Evolutionary conservation across 92 coral and sea anemone genomes (phyloP).

Genomic region (Pocillopora meandrina): DNA sequence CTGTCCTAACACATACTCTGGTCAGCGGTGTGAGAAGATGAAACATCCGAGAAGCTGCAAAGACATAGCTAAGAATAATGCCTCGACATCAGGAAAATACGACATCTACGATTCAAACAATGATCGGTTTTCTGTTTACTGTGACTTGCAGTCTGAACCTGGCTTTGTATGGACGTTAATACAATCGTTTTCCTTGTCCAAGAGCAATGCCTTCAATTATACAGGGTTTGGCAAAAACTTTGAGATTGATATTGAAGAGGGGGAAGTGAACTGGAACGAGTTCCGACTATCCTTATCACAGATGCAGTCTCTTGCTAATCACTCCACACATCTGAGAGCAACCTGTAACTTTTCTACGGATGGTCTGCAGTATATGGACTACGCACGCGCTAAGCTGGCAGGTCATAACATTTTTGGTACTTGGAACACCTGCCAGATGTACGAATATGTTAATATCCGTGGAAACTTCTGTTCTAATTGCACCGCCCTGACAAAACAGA

Average conservation of each 20-base stretch:
- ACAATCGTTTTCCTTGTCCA: background rate
- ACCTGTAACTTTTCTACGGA: conserved; percentile 3
- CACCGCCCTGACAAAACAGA: background rate
- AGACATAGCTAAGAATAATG: background rate
- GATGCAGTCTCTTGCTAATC: background rate
- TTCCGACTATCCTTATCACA: background rate
- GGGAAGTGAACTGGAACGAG: background rate
- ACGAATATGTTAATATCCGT: background rate
- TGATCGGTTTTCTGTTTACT: background rate
- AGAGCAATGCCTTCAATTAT: background rate
- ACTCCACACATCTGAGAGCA: background rate
- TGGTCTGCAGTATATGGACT: background rate
- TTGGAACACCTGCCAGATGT: background rate
- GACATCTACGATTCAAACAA: background rate
- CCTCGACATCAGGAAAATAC: background rate
- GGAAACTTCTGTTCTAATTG: background rate
- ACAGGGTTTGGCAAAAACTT: no score
- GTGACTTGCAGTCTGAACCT: conserved; percentile 4
- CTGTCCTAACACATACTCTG: background rate
- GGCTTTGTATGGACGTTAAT: background rate
- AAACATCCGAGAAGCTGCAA: background rate
- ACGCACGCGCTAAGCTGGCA: background rate
- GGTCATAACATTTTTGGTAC: background rate
- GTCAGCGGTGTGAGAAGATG: background rate
- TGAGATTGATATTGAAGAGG: no score